Conservation (phyloP, 1,140 invertebrate species). For the Orussus abietinus region DNA sequence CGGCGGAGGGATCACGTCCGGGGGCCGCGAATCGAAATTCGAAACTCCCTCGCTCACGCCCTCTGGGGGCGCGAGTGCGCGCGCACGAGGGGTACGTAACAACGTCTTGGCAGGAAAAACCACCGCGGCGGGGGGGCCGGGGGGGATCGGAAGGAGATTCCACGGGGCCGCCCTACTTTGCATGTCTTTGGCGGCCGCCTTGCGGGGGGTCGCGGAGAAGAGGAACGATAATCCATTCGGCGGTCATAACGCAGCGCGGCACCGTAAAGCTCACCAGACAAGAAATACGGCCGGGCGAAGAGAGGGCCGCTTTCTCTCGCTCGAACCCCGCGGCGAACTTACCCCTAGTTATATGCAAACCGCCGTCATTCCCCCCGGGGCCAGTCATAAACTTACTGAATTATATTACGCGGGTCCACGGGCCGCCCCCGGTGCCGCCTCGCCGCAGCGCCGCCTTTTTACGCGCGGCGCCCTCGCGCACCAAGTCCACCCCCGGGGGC, state of each 20-base stretch:
- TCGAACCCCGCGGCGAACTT: constrained; percentile 40
- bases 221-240: constrained; percentile 52
- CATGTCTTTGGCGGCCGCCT: constrained; percentile 30
- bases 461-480: no score
- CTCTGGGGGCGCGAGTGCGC: neutral
- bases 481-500: no score
- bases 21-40: no score
- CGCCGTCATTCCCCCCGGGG: constrained; percentile 45
- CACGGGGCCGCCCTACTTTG: constrained; percentile 29
- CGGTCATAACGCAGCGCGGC: constrained; percentile 48
- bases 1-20: no score
- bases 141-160: constrained; percentile 10
- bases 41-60: no score
- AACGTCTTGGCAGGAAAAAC: constrained; percentile 27
- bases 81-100: constrained; percentile 24
- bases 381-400: constrained; percentile 55
- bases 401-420: constrained; percentile 50
- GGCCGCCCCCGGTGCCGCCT: constrained; percentile 25
- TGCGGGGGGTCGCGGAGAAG: constrained; percentile 16
- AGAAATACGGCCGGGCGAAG: constrained; percentile 51
- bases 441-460: no score
- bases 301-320: constrained; percentile 26
- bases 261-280: constrained; percentile 53
- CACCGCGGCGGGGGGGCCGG: no score
- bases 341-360: constrained; percentile 54